Evolutionary conservation across 2,888 invertebrate species (phyloP).

Genomic region (Hirtodrosophila duncani): DNA sequence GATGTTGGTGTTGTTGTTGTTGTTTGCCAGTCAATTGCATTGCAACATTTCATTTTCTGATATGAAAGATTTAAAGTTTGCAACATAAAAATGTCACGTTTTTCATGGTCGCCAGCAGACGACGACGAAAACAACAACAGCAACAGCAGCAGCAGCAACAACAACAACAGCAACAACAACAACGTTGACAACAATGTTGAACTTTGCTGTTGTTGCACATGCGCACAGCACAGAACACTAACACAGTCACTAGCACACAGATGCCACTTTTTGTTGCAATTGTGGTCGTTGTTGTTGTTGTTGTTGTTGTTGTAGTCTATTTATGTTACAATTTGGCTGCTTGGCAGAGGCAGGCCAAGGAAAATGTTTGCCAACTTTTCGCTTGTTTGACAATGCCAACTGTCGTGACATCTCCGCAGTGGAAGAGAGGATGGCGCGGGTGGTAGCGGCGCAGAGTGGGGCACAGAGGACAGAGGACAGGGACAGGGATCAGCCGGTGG

Average conservation of each 20-base stretch:
- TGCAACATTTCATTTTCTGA: constrained; percentile 73
- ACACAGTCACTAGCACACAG: too few species aligned
- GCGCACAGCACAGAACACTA: too few species aligned
- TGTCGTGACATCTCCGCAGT: constrained; percentile 76
- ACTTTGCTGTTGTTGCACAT: constrained; percentile 25
- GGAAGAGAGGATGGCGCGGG: constrained; percentile 40
- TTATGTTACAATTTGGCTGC: constrained; percentile 68
- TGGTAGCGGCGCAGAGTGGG: constrained; percentile 1
- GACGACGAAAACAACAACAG: constrained; percentile 34
- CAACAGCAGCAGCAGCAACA: constrained; percentile 4
- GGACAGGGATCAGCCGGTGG: background rate
- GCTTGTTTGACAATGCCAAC: constrained; percentile 69
- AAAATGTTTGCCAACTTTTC: constrained; percentile 62
- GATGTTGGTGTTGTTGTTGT: constrained; percentile 38
- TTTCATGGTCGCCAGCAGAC: constrained; percentile 76
- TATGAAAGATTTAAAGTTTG: constrained; percentile 77
- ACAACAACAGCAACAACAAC: constrained; percentile 1
- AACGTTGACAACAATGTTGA: constrained; percentile 14
- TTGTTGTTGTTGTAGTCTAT: constrained; percentile 56
- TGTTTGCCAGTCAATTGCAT: constrained; percentile 63
- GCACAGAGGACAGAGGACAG: background rate
- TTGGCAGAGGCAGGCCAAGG: too few species aligned
- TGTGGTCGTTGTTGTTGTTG: constrained; percentile 34
- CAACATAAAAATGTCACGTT: constrained; percentile 78
- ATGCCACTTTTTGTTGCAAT: constrained; percentile 21